Conservation (phyloP, 2,888 invertebrate species). For the Petrolisthes cinctipes region DNA sequence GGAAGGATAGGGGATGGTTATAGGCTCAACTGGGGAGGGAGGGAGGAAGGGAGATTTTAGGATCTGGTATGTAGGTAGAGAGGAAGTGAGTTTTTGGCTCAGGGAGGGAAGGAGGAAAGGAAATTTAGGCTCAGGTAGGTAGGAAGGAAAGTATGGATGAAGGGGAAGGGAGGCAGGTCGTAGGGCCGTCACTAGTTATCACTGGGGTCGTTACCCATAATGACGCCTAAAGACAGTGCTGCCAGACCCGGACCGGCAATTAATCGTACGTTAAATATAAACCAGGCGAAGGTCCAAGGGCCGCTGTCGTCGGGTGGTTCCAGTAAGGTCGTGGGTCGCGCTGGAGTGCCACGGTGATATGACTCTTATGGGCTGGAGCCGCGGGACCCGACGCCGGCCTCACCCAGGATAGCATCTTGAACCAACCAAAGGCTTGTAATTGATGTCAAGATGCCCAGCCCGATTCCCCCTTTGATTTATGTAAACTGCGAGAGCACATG, state of each 20-base stretch:
- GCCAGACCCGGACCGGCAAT: slow-evolving; percentile 47
- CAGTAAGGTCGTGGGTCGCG: slow-evolving; percentile 35
- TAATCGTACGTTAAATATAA: slow-evolving; percentile 60
- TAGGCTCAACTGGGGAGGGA: too few species aligned
- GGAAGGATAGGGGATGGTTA: too few species aligned
- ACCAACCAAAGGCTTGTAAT: slow-evolving; percentile 57
- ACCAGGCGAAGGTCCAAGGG: slow-evolving; percentile 45
- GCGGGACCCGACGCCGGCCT: slow-evolving; percentile 25
- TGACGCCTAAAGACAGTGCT: slow-evolving; percentile 58
- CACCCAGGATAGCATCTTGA: slow-evolving; percentile 55
- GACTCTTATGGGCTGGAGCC: slow-evolving; percentile 24
- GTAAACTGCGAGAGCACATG: slow-evolving; percentile 62
- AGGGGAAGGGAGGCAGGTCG: slow-evolving; percentile 12
- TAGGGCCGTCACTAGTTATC: slow-evolving; percentile 49
- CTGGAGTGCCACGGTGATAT: slow-evolving; percentile 6
- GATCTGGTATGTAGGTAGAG: too few species aligned
- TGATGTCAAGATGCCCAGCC: slow-evolving; percentile 60
- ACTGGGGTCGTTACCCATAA: slow-evolving; percentile 56
- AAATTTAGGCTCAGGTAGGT: too few species aligned
- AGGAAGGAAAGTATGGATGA: neutral
- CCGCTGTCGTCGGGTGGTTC: slow-evolving; percentile 38
- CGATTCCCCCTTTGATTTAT: slow-evolving; percentile 57
- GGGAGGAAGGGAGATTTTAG: too few species aligned
- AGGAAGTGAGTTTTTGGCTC: too few species aligned
- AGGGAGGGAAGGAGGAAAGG: too few species aligned